Evolutionary conservation across 2,113 vertebrate species (phyloP), one percentile per base, ranked within the genome.

Genomic region (Neotragus pygmaeus): DNA sequence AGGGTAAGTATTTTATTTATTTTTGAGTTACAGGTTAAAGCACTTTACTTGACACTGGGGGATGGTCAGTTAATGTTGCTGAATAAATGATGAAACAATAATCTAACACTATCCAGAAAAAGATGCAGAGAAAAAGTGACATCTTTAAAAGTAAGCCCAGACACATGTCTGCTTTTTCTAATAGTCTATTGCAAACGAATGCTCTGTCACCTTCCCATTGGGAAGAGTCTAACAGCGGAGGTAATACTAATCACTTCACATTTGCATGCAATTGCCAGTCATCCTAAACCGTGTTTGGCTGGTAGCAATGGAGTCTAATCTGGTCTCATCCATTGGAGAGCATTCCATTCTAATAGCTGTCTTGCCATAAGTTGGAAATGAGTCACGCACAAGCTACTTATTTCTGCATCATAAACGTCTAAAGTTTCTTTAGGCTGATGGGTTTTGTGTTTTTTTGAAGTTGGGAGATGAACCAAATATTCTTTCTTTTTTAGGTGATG

Each of bases 331-430:
- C 98, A 15, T 13, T 90, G 93, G 97, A 92, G 98, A 98, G 87
- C 88, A 92, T 98, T 98, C 95, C 93, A 97, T 97, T 91, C 98
- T 98, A 97, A 98, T 97, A 98, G 97, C 98, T 86, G 53, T 86
- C 94, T 98, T 97, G 77, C 95, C 91, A 51, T 98, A 97, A 98
- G 95, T 85, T 98, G 80, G 95, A 97, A 98, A 98, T 98, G 98
- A 91, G 27, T 99, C 98, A 98, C 30, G 2, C 95, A 97, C 96
- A 97, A 98, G 97, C 94, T 98, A 98, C 97, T 99, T 98, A 98
- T 99, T 99, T 99, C 98, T 98, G 98, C 98, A 98, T 98, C 98
- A 98, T 99, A 98, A 99, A 99, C 98, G 98, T 97, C 98, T 98
- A 99, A 99, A 98, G 98, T 97, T 98, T 98, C 98, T 98, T 98